Evolutionary conservation across 2,113 vertebrate genomes (phyloP), one percentile per base, ranked within the genome.

Genomic region (Hepsetus odoe): DNA sequence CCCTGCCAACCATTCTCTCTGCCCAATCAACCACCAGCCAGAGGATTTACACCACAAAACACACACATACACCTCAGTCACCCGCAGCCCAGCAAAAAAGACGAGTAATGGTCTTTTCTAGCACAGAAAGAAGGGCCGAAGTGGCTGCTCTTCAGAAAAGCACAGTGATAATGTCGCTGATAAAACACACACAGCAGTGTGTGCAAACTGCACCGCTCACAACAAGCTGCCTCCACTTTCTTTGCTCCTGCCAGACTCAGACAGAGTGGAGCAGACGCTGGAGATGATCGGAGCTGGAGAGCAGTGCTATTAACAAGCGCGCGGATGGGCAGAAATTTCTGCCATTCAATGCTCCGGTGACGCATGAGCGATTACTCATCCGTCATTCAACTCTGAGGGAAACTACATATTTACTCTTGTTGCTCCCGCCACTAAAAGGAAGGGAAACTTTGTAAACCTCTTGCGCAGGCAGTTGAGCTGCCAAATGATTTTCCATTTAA

Each of bases 41-140:
- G 92, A 92, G 94, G 95, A 97, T 96, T 95, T 95, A 91, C 84
- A 89, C 91, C 92, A 92, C 91, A 93, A 95, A 95, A 61, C 49
- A 68, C 76, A 90, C 73, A 64, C 51, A 69, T 28, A 72, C 49
- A 74, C 12, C 35, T 24, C 18, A 24, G 33, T 16, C 61, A 58
- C 65, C 53, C 66, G 64, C 58, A 30, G 67, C 30, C 51, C 81
- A 32, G 38, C 61, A 75, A 83, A 72, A 86, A 70, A 80, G 83
- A 90, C 87, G 88, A 90, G 85, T 89, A 89, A 91, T 88, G 90
- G 83, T 42, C 26, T 88, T 74, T 82, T 53, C 80, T 81, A 80
- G 75, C 0, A 82, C 86, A 78, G 85, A 65, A 78, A 55, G 84
- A 83, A 24, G 18, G 73, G 71, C 80, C 85, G 86, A 79, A 85